These are phyloP conservation scores for Papilio demoleus DNA, from an alignment of 2,888 invertebrate species.

Conservation along the genomic window DNA sequence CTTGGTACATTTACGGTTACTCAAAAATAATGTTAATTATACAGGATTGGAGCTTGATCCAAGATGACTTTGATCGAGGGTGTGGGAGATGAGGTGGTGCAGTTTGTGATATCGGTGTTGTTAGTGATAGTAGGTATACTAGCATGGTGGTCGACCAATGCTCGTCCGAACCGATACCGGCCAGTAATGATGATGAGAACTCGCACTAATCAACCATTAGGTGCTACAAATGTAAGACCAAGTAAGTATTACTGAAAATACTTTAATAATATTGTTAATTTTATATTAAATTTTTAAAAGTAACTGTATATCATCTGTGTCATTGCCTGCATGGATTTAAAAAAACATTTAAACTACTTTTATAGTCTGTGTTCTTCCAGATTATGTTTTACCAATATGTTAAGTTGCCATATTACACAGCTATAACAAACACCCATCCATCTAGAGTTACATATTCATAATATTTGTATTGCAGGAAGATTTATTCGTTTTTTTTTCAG, in stretches of 20 bases:
- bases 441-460: too few relatives aligned
- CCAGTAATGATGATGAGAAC: constrained; percentile 86
- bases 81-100: constrained; percentile 92
- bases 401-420: too few relatives aligned
- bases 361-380: too few relatives aligned
- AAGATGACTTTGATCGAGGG: constrained; percentile 91
- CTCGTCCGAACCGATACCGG: constrained; percentile 86
- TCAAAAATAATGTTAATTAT: background rate
- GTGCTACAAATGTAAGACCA: constrained; percentile 70
- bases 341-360: too few relatives aligned
- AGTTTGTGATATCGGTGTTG: constrained; percentile 85
- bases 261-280: background rate
- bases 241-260: constrained; percentile 54
- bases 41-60: constrained; percentile 44
- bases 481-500: too few relatives aligned
- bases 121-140: constrained; percentile 85
- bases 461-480: too few relatives aligned
- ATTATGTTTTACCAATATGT: too few relatives aligned
- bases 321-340: too few relatives aligned
- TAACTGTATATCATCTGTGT: too few relatives aligned
- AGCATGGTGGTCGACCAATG: constrained; percentile 91
- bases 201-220: constrained; percentile 62
- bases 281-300: too few relatives aligned
- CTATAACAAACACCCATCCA: too few relatives aligned
- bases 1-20: background rate